Base-by-base conservation (phyloP, 2,888 invertebrate genomes). In the Zygothrica quintamaculata region DNA sequence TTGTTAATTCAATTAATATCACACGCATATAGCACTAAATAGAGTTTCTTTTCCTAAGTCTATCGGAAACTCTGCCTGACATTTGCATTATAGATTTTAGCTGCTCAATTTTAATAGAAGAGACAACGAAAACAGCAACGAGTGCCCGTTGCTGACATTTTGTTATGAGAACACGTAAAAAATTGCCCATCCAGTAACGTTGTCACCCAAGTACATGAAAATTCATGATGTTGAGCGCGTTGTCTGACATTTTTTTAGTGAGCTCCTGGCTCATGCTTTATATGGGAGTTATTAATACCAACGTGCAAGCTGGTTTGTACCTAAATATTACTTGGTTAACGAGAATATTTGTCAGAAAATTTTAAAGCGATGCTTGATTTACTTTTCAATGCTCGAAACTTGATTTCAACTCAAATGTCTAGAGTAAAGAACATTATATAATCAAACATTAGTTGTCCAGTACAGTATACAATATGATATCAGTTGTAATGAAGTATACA, bases 151-250 rank as follows among this genome's bases (percentile, higher is more conserved):
- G 39, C 69, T 82, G 82, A 82, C 82, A 82, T 69, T 87, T 82
- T 75, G 79, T 82, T 85, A 82, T 82, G 86, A 79, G 62, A 82
- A 82, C 82, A 82, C 82, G 82, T 82, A 82, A 82, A 87, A 82
- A 82, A 82, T 82, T 87, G 82, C 86, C 85, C 79, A 85, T 77
- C 73, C 67, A 61, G 75, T 65, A 73, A 78, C 76, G 79, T 75
- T 79, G 86, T 85, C 79, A 82, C 64, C 42, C 62, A 43, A 84
- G 67, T 80, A 86, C 81, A 80, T 80, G 80, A 84, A 80, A 80
- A 80, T 80, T 80, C 80, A 80, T 80, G 87, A 80, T 77, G 77
- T 65, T 60, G 66, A 46, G 51, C 73, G 40, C 59, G 60, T 50
- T 61, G 62, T 58, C 72, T 79, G 86, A 79, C 78, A 79, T 65